Percentiles rank a stretch among this genome's conserved stretches.
phyloP scores from a whole-genome alignment of 2,888 invertebrate species.

The Proisotoma minuta region DNA sequence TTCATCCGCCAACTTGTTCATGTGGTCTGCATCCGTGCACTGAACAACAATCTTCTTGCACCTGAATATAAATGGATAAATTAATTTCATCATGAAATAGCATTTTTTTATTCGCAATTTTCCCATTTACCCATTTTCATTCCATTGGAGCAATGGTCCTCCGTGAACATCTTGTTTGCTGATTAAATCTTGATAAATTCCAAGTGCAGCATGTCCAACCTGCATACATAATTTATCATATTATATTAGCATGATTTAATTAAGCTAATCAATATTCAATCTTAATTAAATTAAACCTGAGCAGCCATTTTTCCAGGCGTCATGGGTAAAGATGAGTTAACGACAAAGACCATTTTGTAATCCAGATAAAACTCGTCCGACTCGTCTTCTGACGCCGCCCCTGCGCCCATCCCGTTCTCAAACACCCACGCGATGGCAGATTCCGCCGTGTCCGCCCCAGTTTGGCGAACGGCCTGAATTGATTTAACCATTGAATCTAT shows the following conservation, averaged over 20 bases:
- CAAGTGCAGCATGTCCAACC: constrained; percentile 45
- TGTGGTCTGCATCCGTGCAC: constrained; percentile 51
- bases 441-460: constrained; percentile 46
- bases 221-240: constrained; percentile 1
- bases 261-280: not conserved
- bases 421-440: constrained; percentile 47
- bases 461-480: constrained; percentile 44
- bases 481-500: not conserved
- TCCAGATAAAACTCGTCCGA: constrained; percentile 36
- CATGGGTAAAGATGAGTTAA: constrained; percentile 46
- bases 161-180: constrained; percentile 44
- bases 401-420: constrained; percentile 42
- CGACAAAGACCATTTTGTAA: constrained; percentile 47
- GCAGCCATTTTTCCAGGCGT: constrained; percentile 47
- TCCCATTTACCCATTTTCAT: constrained; percentile 47
- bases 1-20: constrained; percentile 50
- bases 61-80: constrained; percentile 48
- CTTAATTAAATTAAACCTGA: constrained; percentile 37
- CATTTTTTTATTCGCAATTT: no score
- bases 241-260: not conserved
- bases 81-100: no score
- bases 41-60: constrained; percentile 54
- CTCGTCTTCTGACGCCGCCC: constrained; percentile 24
- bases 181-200: constrained; percentile 45
- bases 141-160: constrained; percentile 46